Base-by-base conservation (phyloP, 2,888 invertebrate species). In the Tetragnatha montana region DNA sequence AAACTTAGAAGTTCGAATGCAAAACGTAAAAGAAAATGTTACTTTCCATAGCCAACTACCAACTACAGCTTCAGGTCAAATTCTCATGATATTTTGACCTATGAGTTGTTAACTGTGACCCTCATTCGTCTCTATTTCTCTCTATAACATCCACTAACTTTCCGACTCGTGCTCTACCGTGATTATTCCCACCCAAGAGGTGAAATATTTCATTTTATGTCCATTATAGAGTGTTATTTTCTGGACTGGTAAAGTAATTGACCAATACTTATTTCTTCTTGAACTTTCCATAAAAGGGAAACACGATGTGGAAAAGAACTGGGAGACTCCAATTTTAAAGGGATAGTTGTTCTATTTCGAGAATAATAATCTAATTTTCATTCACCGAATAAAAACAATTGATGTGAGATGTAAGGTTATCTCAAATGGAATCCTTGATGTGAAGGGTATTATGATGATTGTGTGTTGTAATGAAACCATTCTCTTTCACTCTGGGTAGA, bases 181-280 rank as follows among this genome's bases (percentile, higher is more conserved):
- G 60, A 60, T 60, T 60, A 7, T 17, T 4, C 60, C 10, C 60
- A 60, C 60, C 60, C 10, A 17, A 60, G 17, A 60, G 14, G 14
- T 60, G 10, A 60, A 60, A 60, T 10, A 17, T 78, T 78, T 78
- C 78, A 78, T 78, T 78, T 78, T 14, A 78, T 19, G 8, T 51
- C 51, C 78, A 60, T 22, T 78, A 78, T 51, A 60, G 12, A 60
- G 12, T 10, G 17, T 60, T 60, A 60, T 60, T 60, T 35, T 35
- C 35, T 35, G 7, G 14, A 0, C 60, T 12, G 10, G 60, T 60
- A 17, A 60, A 60, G 60, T 60, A 60, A 60, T 60, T 60, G 60
- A 0, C 60, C 35, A 10, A 60, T 12, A 10, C 60, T 60, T 60
- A 12, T 60, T 17, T 17, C 60, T 14, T 17, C 10, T 60, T 60